Evolutionary conservation across 2,797 vertebrate species (phyloP), one percentile per base, ranked within the genome.

Genomic region (Meda fulgida): DNA sequence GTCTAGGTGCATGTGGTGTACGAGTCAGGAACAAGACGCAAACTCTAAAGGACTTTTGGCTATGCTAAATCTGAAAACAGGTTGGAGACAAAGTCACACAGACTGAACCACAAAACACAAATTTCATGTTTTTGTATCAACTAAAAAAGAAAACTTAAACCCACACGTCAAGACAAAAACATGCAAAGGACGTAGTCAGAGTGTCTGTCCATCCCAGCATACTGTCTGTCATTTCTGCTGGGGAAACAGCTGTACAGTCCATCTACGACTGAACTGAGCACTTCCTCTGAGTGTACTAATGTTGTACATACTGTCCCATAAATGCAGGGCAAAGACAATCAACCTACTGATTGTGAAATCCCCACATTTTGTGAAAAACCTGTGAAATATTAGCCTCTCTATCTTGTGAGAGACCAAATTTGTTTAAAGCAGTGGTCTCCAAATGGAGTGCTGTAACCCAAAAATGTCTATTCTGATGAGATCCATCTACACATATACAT

Each of bases 231-330:
- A 86, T 53, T 85, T 55, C 29, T 89, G 84, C 77, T 87, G 93
- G 88, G 95, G 95, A 95, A 97, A 96, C n/a, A n/a, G n/a, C 93
- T 92, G 95, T 89, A 95, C 95, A 96, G 94, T 96, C 96, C 96
- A 92, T 93, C 89, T 91, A 92, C 94, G 93, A 97, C 94, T 96
- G 94, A 97, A 94, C 92, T 90, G 91, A 82, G 91, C 89, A 88
- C 91, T 96, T 97, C 96, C 97, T 97, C 97, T 97, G 95, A 94
- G 92, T 91, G 92, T 89, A 89, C 87, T 73, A n/a, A n/a, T 76
- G 29, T 34, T 18, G 53, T 51, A 63, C 60, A 70, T 38, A 23
- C 63, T 80, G 58, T 86, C 73, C 80, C 31, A 83, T 43, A 7
- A 81, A 71, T 60, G 38, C 53, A 46, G 26, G 16, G 38, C 13